Conservation (phyloP, 2,797 vertebrate species). For the Dipus sagitta region DNA sequence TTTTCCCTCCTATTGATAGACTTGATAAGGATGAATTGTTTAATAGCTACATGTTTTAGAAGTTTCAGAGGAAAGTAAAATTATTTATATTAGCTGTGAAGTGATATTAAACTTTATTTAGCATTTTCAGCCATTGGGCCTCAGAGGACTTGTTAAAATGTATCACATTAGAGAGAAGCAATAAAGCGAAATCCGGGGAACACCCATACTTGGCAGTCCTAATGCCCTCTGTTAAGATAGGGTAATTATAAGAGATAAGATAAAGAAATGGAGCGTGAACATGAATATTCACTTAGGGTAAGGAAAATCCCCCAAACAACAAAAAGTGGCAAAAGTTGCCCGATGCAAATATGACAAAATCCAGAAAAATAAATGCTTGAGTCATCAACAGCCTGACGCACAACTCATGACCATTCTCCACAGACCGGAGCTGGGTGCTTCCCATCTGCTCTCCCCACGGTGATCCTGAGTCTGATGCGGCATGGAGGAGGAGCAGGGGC, state of each 20-base stretch:
- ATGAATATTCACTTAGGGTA: not conserved
- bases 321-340: not conserved
- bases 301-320: not conserved
- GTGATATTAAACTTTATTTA: conserved; percentile 24
- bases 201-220: not conserved
- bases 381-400: not conserved
- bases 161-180: not conserved
- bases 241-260: not conserved
- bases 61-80: not conserved
- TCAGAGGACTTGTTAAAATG: conserved; percentile 13
- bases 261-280: not conserved
- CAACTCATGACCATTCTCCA: not conserved
- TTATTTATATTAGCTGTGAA: conserved; percentile 38
- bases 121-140: not conserved
- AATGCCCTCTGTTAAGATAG: not conserved
- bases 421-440: not conserved
- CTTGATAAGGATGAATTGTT: conserved; percentile 36
- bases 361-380: not conserved
- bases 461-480: not conserved
- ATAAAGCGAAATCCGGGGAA: not conserved
- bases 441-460: not conserved
- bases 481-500: not conserved
- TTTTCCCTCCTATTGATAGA: not conserved
- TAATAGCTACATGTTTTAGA: conserved; percentile 13
- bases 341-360: not conserved